These are phyloP conservation scores for Hypomecis punctinalis DNA, from an alignment of 2,888 invertebrate species.

Conservation along the genomic window DNA sequence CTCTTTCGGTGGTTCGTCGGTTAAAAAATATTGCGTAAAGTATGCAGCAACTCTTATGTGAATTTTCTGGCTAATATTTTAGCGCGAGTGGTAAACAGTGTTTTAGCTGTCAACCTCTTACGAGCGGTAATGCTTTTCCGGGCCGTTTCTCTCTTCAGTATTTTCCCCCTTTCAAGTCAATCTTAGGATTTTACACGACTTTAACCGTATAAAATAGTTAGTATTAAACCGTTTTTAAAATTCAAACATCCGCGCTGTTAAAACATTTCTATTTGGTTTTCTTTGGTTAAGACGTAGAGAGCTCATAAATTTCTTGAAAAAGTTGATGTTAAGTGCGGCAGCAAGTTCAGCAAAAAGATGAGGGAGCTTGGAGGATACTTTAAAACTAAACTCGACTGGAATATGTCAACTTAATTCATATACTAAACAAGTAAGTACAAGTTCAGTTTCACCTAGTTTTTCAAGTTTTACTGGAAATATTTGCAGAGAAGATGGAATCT, in stretches of 20 bases:
- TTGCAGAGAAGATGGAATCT: no score
- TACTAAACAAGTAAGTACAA: not conserved
- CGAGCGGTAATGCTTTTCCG: conserved; percentile 41
- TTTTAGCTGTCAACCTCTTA: conserved; percentile 35
- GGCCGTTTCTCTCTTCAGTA: conserved; percentile 35
- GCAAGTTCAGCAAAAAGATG: conserved; percentile 17
- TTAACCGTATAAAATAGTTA: not conserved
- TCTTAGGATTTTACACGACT: conserved; percentile 18
- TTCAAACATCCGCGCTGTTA: no score
- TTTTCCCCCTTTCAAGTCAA: conserved; percentile 15
- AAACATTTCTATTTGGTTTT: no score
- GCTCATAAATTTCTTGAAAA: conserved; percentile 20
- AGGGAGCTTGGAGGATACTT: conserved; percentile 1
- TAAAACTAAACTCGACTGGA: conserved; percentile 11
- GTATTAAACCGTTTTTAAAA: not conserved
- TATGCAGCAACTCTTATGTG: conserved; percentile 23
- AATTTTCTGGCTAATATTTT: conserved; percentile 46
- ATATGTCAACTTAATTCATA: conserved; percentile 6
- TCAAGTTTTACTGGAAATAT: not conserved
- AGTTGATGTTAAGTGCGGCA: conserved; percentile 34
- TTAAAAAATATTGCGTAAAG: conserved; percentile 1
- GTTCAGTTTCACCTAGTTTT: not conserved
- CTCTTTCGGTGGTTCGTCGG: no score
- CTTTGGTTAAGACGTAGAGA: not conserved
- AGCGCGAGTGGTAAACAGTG: conserved; percentile 38